Conservation (phyloP, 2,888 invertebrate species). For the Trichopria drosophilae region DNA sequence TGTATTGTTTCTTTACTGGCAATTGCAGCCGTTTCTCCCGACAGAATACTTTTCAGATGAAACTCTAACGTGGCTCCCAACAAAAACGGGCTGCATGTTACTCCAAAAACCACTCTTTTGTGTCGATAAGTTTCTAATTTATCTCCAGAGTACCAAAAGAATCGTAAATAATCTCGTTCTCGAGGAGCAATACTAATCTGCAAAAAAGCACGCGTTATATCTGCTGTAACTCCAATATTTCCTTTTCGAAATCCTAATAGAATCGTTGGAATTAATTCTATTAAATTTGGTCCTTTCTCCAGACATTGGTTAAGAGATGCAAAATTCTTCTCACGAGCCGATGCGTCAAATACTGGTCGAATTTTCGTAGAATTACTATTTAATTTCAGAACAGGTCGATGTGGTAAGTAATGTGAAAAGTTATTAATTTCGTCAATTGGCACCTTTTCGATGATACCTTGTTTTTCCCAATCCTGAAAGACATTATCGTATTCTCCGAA, state of each 20-base stretch:
- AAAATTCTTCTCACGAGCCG: constrained; percentile 34
- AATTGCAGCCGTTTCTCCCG: too few species aligned
- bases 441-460: constrained; percentile 41
- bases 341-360: constrained; percentile 42
- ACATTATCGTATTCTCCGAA: constrained; percentile 37
- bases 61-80: constrained; percentile 33
- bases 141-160: constrained; percentile 25
- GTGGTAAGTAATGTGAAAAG: constrained; percentile 30
- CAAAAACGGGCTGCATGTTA: too few species aligned
- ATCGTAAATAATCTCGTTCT: constrained; percentile 35
- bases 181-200: constrained; percentile 28
- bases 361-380: constrained; percentile 36
- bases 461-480: constrained; percentile 39
- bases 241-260: constrained; percentile 33
- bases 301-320: constrained; percentile 40
- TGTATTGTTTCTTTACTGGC: too few species aligned
- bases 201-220: constrained; percentile 35
- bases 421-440: constrained; percentile 21
- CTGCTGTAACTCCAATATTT: constrained; percentile 30
- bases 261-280: constrained; percentile 33
- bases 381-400: constrained; percentile 31
- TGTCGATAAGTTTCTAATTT: constrained; percentile 30
- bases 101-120: constrained; percentile 40
- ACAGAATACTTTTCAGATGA: too few species aligned
- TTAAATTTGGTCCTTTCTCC: constrained; percentile 36